Base-by-base conservation (phyloP, 2,113 vertebrate genomes). In the Planiliza haematocheilus region DNA sequence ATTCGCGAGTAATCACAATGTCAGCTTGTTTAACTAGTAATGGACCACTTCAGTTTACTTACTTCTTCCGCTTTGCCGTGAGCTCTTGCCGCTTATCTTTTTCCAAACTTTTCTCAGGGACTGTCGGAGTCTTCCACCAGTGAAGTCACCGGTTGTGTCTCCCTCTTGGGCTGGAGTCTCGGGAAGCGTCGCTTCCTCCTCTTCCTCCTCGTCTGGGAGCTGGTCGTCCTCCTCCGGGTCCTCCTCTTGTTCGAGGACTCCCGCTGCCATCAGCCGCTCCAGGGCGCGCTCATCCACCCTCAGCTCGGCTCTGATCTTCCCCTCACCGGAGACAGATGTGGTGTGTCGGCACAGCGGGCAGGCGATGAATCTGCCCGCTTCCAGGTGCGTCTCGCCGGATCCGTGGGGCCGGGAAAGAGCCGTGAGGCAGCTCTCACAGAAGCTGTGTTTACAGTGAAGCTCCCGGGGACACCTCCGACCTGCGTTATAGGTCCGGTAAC, bases 371-470 rank as follows among this genome's bases (percentile, higher is more conserved):
- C 36, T 39, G 17, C 30, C 59, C 1, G 36, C 67, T 1, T 18
- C 63, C 21, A 2, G 18, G 2, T 13, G 50, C 0, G 36, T 17
- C 39, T 59, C 17, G 0, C 7, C 56, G 24, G 12, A 4, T 3
- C 21, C 67, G 17, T 1, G 60, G 17, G 70, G 7, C 1, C 66
- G 63, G 17, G 69, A 70, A 2, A 93, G 78, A 4, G 77, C 65
- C 74, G 74, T 64, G 16, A 94, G 79, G 71, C 94, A 94, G 69
- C 81, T 88, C 73, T 93, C 89, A 10, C 93, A 94, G 71, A 94
- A 94, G 42, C 75, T 86, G 88, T 94, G 94, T 36, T 67, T 60
- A 52, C 94, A 94, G 52, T 21, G 74, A 34, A 94, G 88, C 81
- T 89, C 83, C 17, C 90, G 87, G 21, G 93, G 93, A 76, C 92